Evolutionary conservation across 2,797 vertebrate genomes (phyloP), one percentile per base, ranked within the genome.

Genomic region (Anguilla megastoma): DNA sequence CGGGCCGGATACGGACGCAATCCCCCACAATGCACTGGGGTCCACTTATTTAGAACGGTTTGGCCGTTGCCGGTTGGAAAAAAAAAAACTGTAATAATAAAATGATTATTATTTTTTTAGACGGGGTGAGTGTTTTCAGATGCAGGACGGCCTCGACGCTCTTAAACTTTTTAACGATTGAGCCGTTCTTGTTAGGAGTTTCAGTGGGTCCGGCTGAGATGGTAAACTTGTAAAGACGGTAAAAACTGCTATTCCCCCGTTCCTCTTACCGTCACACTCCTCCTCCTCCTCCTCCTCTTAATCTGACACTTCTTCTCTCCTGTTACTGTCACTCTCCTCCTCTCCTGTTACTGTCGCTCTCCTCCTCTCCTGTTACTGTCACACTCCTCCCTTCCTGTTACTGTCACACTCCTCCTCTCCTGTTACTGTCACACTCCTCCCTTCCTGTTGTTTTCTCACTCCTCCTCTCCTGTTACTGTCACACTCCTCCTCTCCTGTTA

Each of bases 251-350:
- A 3, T 14, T 89, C 85, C 87, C 48, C 52, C 2, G 2, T 18
- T 18, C 4, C 36, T 41, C 3, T 24, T 45, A 2, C 16, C 66
- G 7, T 79, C 4, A 12, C 33, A 16, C 50, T 60, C 58, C 14
- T 60, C 58, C 16, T 60, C 56, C 16, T 60, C 56, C 56, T 60
- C 58, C 58, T 60, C 14, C 58, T 60, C 58, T 60, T 60, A 16
- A 60, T 60, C 58, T 56, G 58, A 18, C 58, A 71, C 27, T 56
- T 48, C 8, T 60, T 21, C 85, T 86, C 60, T 86, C 74, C 85
- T 85, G 90, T 90, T 79, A 54, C 63, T n/a, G n/a, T 83, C 54
- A 4, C 86, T 48, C 85, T 89, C 86, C 87, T 89, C 52, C 56
- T 16, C 63, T n/a, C 4, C n/a, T n/a, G 3, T 69, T 27, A 16